Evolutionary conservation across 2,888 invertebrate species (phyloP).

Genomic region (Chrysolina oricalcia): DNA sequence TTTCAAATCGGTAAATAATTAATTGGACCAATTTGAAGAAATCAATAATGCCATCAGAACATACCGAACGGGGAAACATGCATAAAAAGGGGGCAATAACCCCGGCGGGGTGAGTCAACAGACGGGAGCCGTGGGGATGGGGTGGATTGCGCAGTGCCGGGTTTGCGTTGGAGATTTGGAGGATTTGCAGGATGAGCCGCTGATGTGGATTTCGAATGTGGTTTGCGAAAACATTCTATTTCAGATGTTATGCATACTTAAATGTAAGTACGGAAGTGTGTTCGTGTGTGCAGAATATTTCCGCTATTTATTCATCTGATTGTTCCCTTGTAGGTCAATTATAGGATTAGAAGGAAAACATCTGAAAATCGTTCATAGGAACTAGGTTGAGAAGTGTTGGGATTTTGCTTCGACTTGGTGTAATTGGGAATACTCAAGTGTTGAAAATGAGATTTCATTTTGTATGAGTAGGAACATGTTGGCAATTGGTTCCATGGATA

Average conservation of each 20-base stretch:
- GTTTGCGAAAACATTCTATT: neutral
- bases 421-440: too few species aligned
- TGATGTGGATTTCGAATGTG: neutral
- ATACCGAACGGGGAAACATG: constrained; percentile 50
- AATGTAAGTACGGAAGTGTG: too few species aligned
- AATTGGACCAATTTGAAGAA: constrained; percentile 29
- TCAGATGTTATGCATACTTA: neutral
- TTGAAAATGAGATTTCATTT: too few species aligned
- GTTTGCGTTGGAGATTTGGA: neutral
- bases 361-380: too few species aligned
- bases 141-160: constrained; percentile 22
- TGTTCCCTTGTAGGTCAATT: too few species aligned
- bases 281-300: too few species aligned
- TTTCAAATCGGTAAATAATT: constrained; percentile 16
- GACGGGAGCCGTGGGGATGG: constrained; percentile 35
- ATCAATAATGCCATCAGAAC: constrained; percentile 47
- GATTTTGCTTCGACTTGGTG: too few species aligned
- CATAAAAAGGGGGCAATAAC: constrained; percentile 58
- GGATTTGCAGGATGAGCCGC: constrained; percentile 4
- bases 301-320: too few species aligned
- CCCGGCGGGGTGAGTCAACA: constrained; percentile 55
- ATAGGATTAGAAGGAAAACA: too few species aligned
- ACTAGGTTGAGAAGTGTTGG: too few species aligned
- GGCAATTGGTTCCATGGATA: too few species aligned
- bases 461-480: too few species aligned